These are phyloP conservation scores for Capricornis sumatraensis DNA, from an alignment of 2,113 vertebrate genomes.

Conservation along the genomic window DNA sequence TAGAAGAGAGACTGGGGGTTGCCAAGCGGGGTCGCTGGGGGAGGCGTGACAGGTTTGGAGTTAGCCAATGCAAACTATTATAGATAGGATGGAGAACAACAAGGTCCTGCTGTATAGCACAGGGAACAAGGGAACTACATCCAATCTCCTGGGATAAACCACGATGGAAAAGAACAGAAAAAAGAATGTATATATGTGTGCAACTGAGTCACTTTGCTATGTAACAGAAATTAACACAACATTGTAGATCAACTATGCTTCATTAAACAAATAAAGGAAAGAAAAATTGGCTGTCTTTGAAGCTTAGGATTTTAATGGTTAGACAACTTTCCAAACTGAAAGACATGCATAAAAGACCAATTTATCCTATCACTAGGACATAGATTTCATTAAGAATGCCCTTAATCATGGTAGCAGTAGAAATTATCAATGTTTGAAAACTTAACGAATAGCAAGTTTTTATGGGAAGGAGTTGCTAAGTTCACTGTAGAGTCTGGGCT, in stretches of 20 bases:
- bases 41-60: neutral
- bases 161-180: neutral
- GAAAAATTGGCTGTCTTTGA: neutral
- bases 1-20: neutral
- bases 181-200: neutral
- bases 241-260: neutral
- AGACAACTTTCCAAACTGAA: neutral
- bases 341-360: neutral
- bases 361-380: neutral
- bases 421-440: conserved; percentile 12
- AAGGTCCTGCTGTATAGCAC: neutral
- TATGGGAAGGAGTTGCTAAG: neutral
- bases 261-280: neutral
- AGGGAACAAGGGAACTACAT: neutral
- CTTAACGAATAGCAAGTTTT: neutral
- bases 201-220: neutral
- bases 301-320: neutral
- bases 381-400: neutral
- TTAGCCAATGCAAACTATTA: accelerated
- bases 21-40: accelerated
- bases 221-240: neutral
- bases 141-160: neutral
- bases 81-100: neutral
- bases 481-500: neutral
- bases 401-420: neutral